phyloP scores from a whole-genome alignment of 2,888 invertebrate genomes.

The Lithodes maja region DNA sequence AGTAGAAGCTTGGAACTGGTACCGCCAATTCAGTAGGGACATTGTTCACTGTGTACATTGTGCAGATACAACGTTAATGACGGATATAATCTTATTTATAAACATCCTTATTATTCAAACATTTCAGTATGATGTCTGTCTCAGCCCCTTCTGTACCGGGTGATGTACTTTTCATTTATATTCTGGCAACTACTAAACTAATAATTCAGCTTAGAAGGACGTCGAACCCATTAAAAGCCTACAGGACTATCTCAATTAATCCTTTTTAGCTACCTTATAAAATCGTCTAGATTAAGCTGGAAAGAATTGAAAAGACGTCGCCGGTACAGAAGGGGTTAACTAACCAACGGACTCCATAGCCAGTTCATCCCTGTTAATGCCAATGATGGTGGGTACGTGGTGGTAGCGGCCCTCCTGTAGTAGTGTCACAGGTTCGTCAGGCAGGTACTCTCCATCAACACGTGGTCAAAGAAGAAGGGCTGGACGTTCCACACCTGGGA shows the following conservation, averaged over 20 bases:
- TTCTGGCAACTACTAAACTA: too few relatives aligned
- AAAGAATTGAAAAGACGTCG: neutral
- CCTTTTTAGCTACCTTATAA: neutral
- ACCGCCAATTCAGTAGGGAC: too few relatives aligned
- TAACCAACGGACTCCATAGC: slow-evolving; percentile 55
- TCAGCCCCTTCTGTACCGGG: too few relatives aligned
- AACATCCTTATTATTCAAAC: too few relatives aligned
- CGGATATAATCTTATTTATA: too few relatives aligned
- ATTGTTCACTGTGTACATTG: too few relatives aligned
- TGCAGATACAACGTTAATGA: too few relatives aligned
- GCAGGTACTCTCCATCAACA: slow-evolving; percentile 59
- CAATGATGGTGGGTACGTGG: slow-evolving; percentile 58
- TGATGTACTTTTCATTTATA: too few relatives aligned
- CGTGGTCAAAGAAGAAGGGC: slow-evolving; percentile 59
- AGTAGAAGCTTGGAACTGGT: too few relatives aligned
- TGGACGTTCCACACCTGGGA: slow-evolving; percentile 43
- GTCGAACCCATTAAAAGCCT: neutral
- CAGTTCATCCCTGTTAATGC: slow-evolving; percentile 53
- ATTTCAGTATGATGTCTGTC: too few relatives aligned
- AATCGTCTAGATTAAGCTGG: neutral
- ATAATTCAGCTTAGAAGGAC: too few relatives aligned
- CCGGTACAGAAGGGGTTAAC: neutral
- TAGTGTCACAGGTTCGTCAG: slow-evolving; percentile 47
- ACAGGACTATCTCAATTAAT: neutral
- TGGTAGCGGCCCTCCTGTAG: slow-evolving; percentile 48